Conservation (phyloP, 2,113 vertebrate genomes). For the Pteruthius melanotis region DNA sequence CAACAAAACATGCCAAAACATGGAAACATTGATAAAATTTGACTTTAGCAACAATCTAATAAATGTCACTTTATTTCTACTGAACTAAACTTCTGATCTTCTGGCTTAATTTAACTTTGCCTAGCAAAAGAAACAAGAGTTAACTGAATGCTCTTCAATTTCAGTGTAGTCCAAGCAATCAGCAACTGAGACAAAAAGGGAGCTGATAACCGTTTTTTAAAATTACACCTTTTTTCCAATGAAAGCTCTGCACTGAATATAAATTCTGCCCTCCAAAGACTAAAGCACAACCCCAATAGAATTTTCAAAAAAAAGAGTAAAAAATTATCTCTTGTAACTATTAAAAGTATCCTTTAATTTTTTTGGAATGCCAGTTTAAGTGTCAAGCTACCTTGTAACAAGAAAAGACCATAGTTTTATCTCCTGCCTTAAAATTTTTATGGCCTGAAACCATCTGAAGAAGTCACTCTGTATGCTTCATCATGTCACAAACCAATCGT, state of each 20-base stretch:
- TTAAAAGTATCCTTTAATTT: background rate
- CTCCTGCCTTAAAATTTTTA: conserved; percentile 2
- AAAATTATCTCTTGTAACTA: background rate
- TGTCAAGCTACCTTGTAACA: background rate
- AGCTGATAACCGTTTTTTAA: background rate
- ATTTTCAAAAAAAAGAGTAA: background rate
- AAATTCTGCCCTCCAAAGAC: background rate
- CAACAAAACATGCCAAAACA: background rate
- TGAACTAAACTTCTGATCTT: background rate
- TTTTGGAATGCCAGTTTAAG: background rate
- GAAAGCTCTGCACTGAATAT: background rate
- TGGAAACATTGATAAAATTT: background rate
- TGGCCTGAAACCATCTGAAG: conserved; percentile 8
- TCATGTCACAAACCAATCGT: background rate
- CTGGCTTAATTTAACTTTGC: background rate
- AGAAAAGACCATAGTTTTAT: background rate
- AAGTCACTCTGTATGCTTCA: background rate
- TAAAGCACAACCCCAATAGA: background rate
- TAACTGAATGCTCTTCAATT: background rate
- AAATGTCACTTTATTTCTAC: background rate
- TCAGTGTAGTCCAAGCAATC: background rate
- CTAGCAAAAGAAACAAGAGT: background rate
- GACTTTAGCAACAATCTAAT: background rate
- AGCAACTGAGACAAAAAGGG: background rate
- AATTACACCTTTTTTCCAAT: background rate